Evolutionary conservation across 2,888 invertebrate genomes (phyloP).

Genomic region (Deilephila porcellus): DNA sequence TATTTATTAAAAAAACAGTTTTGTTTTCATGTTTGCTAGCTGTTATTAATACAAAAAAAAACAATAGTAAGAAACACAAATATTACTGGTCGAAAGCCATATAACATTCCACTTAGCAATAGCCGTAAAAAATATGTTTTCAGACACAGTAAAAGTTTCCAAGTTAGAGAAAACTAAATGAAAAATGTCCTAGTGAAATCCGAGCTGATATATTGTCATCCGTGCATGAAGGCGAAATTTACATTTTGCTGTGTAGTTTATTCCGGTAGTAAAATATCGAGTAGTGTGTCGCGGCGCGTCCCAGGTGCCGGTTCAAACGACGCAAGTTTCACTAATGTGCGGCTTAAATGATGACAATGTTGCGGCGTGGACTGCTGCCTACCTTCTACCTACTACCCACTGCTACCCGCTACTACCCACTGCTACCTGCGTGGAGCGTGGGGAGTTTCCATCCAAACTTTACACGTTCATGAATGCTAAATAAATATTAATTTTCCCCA

Average conservation of each 20-base stretch:
- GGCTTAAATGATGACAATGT: slow-evolving; percentile 82
- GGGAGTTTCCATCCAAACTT: slow-evolving; percentile 18
- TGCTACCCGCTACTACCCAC: slow-evolving; percentile 43
- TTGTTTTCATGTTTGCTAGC: no score
- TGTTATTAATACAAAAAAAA: no score
- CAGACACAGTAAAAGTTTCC: not conserved
- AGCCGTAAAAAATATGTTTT: not conserved
- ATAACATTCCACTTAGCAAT: not conserved
- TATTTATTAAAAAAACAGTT: no score
- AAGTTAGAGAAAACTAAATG: slow-evolving; percentile 27
- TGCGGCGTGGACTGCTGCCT: slow-evolving; percentile 57
- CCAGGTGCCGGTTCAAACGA: slow-evolving; percentile 78
- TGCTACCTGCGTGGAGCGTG: slow-evolving; percentile 18
- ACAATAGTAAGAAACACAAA: no score
- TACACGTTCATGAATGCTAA: slow-evolving; percentile 14
- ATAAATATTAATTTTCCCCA: slow-evolving; percentile 28
- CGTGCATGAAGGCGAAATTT: slow-evolving; percentile 57
- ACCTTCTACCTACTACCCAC: slow-evolving; percentile 49
- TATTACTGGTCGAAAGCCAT: no score
- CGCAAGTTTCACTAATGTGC: slow-evolving; percentile 81
- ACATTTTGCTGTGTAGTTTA: slow-evolving; percentile 66
- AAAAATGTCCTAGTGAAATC: slow-evolving; percentile 51
- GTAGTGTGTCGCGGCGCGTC: slow-evolving; percentile 63
- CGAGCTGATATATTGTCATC: slow-evolving; percentile 55
- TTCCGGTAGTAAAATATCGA: slow-evolving; percentile 74